Base-by-base conservation (phyloP, 2,888 invertebrate species). In the Zootermopsis nevadensis region DNA sequence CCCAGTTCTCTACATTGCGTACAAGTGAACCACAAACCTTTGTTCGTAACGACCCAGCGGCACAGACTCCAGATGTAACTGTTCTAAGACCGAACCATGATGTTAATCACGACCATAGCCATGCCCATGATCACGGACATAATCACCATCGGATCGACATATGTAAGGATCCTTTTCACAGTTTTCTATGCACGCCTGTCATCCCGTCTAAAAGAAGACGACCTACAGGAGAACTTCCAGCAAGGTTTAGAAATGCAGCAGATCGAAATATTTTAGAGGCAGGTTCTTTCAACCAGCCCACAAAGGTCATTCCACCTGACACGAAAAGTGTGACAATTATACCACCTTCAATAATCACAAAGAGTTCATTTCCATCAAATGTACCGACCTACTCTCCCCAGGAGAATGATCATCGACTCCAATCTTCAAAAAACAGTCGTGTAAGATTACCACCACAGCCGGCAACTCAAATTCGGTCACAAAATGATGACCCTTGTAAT, bases 231-330 rank as follows among this genome's bases (percentile, higher is more conserved):
- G 79, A 79, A 60, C 33, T 79, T 27, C 79, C 79, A 19, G 66
- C 60, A 12, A 55, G 35, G 24, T 35, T 79, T 27, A 79, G 33
- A 66, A 79, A 79, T n/a, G 24, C 24, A 15, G n/a, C 35, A 6
- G 38, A 60, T n/a, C 60, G 24, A 8, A 66, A 10, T 27, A 35
- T 79, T 19, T 12, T 60, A 6, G 82, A 85, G 86, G 60, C 83
- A 86, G 67, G 87, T 88, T 86, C 88, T 15, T 88, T 89, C 69
- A 82, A 77, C 76, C 80, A 48, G 66, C 84, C 80, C 72, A 83
- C 83, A 86, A 86, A 81, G 30, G 31, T 77, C 83, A 84, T 84
- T 66, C 85, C 83, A 38, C 83, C 24, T 60, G 27, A 60, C 27
- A 12, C 27, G 4, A 74, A 38, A 69, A 82, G 31, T 48, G 22